Evolutionary conservation across 2,888 invertebrate genomes (phyloP).

Genomic region (Hedychridium roseum): DNA sequence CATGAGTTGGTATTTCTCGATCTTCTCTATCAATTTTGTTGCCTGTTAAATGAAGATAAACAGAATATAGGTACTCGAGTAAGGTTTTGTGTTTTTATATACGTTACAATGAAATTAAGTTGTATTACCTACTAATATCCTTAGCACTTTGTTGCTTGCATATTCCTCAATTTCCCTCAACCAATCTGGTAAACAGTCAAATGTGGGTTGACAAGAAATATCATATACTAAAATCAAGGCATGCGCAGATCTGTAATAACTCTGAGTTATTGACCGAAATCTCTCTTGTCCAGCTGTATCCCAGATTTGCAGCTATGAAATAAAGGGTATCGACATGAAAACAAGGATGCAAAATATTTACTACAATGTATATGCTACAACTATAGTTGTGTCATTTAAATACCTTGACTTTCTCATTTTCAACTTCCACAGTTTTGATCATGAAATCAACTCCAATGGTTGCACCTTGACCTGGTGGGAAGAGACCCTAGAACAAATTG

Average conservation of each 20-base stretch:
- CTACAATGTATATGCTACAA: conserved; percentile 5
- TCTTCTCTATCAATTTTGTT: conserved; percentile 98
- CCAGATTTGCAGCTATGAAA: conserved; percentile 93
- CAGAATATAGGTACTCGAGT: no score
- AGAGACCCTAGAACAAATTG: conserved; percentile 75
- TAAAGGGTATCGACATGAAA: no score
- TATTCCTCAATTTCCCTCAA: conserved; percentile 96
- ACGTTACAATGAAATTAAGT: background rate
- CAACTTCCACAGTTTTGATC: conserved; percentile 98
- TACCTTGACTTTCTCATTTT: conserved; percentile 93
- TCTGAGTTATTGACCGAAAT: conserved; percentile 97
- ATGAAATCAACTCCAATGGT: conserved; percentile 99
- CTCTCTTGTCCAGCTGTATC: conserved; percentile 97
- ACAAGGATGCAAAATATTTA: conserved; percentile 1
- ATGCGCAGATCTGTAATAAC: conserved; percentile 96
- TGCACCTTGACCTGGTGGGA: conserved; percentile 98
- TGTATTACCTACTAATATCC: conserved; percentile 86
- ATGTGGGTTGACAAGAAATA: conserved; percentile 96
- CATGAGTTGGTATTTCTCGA: conserved; percentile 92
- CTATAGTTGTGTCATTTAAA: conserved; percentile 21
- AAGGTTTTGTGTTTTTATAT: no score
- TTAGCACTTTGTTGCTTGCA: conserved; percentile 92
- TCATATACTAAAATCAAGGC: conserved; percentile 97
- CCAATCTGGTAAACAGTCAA: conserved; percentile 97
- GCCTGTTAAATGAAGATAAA: no score